Conservation (phyloP, 2,888 invertebrate genomes). For the Drosophila anceps region DNA sequence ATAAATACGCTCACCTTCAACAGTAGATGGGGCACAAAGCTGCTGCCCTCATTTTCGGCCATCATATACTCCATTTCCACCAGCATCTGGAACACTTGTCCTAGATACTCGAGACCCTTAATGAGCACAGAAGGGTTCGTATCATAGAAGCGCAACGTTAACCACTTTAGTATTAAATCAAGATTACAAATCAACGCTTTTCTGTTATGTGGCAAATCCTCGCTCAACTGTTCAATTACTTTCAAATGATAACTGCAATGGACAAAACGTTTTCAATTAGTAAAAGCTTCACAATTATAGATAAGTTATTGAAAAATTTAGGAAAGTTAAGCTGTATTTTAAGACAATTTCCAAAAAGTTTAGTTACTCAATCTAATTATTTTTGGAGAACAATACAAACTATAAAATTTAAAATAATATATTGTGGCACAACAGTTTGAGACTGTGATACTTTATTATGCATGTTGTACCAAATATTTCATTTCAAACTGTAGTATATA, state of each 20-base stretch:
- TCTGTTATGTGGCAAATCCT: slow-evolving; percentile 92
- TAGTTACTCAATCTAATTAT: background rate
- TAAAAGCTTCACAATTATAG: background rate
- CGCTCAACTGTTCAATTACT: slow-evolving; percentile 95
- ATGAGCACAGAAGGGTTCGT: slow-evolving; percentile 98
- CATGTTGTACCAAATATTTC: background rate
- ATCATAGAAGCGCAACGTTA: slow-evolving; percentile 98
- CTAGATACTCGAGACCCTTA: slow-evolving; percentile 97
- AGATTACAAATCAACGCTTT: slow-evolving; percentile 94
- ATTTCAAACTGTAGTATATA: background rate
- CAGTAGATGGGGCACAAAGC: slow-evolving; percentile 97
- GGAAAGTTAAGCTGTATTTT: background rate
- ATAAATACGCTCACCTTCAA: slow-evolving; percentile 89
- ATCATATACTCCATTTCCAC: slow-evolving; percentile 93
- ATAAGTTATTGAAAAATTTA: background rate
- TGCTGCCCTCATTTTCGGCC: slow-evolving; percentile 95
- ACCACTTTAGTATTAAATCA: slow-evolving; percentile 98
- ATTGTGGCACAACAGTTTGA: background rate
- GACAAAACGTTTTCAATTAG: background rate
- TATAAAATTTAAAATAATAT: background rate
- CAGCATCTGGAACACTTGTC: slow-evolving; percentile 92
- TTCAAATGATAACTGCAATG: slow-evolving; percentile 94
- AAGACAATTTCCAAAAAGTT: background rate
- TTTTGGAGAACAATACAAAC: background rate
- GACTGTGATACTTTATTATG: background rate